Evolutionary conservation across 2,797 vertebrate species (phyloP).

Genomic region (Tenualosa thibaudeaui): DNA sequence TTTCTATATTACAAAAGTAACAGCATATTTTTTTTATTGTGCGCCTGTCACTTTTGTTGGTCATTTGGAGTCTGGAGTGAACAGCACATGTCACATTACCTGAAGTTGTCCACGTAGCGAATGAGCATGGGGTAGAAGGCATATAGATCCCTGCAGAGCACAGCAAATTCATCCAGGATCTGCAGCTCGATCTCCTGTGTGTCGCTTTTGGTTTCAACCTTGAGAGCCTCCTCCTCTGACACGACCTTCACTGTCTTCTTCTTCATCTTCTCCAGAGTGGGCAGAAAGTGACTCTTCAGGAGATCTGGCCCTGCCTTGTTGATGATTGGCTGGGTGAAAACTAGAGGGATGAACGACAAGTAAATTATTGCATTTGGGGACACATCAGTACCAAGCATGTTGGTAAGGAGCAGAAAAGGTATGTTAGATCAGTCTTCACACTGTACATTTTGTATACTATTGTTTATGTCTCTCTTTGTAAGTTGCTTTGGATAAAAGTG

Average conservation of each 20-base stretch:
- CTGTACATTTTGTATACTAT: no score
- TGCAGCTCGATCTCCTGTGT: conserved; percentile 95
- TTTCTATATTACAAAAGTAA: no score
- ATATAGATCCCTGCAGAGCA: conserved; percentile 96
- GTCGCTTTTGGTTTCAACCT: conserved; percentile 86
- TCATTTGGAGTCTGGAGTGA: no score
- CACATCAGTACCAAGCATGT: no score
- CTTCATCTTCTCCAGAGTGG: conserved; percentile 92
- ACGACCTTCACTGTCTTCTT: conserved; percentile 96
- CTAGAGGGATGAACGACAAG: conserved; percentile 62
- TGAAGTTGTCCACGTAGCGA: conserved; percentile 97
- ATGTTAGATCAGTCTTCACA: no score
- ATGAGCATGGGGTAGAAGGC: conserved; percentile 98
- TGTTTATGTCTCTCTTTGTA: no score
- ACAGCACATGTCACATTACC: conserved; percentile 67
- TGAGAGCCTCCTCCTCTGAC: conserved; percentile 91
- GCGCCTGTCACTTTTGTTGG: no score
- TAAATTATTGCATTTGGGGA: not conserved
- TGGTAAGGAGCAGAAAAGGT: not conserved
- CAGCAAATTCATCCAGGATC: conserved; percentile 94
- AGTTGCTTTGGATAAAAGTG: no score
- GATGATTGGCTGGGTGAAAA: conserved; percentile 97
- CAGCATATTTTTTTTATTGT: no score
- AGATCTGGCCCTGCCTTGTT: conserved; percentile 91
- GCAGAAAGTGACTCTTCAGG: conserved; percentile 90